Percentiles rank a stretch among this genome's conserved stretches.
phyloP scores from a whole-genome alignment of 2,113 vertebrate species.

The Isurus oxyrinchus region DNA sequence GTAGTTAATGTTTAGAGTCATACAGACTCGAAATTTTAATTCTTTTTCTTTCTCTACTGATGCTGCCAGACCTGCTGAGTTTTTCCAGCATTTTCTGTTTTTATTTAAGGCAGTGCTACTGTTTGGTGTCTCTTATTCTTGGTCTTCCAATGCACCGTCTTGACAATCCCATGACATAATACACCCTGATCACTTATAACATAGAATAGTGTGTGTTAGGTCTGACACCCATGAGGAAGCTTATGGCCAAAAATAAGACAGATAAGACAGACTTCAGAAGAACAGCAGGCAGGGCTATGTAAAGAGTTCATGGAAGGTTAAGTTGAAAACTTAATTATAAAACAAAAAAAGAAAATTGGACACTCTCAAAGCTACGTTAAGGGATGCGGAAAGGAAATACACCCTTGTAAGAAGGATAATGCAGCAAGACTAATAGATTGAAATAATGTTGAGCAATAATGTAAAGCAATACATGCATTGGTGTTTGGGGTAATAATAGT shows the following conservation, averaged over 20 bases:
- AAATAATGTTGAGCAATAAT: neutral
- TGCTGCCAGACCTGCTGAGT: too few species aligned
- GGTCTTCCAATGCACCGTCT: neutral
- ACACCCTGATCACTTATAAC: neutral
- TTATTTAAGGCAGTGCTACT: neutral
- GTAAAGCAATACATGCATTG: neutral
- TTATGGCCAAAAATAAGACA: neutral
- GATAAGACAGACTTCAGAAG: neutral
- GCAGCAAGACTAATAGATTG: neutral
- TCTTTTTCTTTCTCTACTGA: too few species aligned
- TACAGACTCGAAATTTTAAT: too few species aligned
- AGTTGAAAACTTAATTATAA: neutral
- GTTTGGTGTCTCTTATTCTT: neutral
- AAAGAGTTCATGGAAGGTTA: neutral
- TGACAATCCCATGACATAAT: too few species aligned
- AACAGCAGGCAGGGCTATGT: neutral
- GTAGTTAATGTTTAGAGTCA: too few species aligned
- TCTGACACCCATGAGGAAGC: neutral
- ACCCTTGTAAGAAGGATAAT: neutral
- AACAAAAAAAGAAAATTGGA: neutral
- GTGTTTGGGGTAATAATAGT: neutral
- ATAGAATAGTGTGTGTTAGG: neutral
- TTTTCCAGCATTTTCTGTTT: too few species aligned
- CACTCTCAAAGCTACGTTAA: neutral
- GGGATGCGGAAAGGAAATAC: conserved; percentile 1